Evolutionary conservation across 2,888 invertebrate genomes (phyloP).

Genomic region (Nipponacmea schrenckii): DNA sequence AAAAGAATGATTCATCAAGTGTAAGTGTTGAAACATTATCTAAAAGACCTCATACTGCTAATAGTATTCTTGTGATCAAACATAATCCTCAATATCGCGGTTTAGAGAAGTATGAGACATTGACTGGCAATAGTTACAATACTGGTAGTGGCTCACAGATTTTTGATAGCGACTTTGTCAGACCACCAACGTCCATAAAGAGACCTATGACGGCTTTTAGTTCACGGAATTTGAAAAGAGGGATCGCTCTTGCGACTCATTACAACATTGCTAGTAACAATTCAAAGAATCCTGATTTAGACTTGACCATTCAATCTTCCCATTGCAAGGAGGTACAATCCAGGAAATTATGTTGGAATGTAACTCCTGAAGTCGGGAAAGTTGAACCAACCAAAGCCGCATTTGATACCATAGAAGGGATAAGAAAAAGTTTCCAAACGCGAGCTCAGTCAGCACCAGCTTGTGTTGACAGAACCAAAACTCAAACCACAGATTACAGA

Average conservation of each 20-base stretch:
- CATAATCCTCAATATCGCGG: conserved; percentile 18
- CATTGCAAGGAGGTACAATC: background rate
- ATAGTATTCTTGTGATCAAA: conserved; percentile 23
- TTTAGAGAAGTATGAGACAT: conserved; percentile 18
- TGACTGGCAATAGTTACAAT: conserved; percentile 15
- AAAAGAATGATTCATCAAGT: background rate
- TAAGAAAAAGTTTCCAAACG: conserved; percentile 11
- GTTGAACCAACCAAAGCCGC: background rate
- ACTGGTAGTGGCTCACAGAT: background rate
- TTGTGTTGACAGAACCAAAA: conserved; percentile 9
- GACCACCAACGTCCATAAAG: background rate
- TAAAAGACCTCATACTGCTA: conserved; percentile 22
- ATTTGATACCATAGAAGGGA: conserved; percentile 7
- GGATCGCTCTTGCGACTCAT: no score
- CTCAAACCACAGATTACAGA: background rate
- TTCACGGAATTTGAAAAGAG: background rate
- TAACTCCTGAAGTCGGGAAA: background rate
- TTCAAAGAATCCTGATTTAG: background rate
- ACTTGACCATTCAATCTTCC: background rate
- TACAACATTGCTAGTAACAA: no score
- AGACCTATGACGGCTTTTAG: background rate
- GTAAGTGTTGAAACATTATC: background rate
- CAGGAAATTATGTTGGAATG: background rate
- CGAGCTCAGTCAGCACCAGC: conserved; percentile 29
- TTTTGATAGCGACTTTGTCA: background rate